Evolutionary conservation across 2,113 vertebrate genomes (phyloP), one percentile per base, ranked within the genome.

Genomic region (Butastur rufipennis): DNA sequence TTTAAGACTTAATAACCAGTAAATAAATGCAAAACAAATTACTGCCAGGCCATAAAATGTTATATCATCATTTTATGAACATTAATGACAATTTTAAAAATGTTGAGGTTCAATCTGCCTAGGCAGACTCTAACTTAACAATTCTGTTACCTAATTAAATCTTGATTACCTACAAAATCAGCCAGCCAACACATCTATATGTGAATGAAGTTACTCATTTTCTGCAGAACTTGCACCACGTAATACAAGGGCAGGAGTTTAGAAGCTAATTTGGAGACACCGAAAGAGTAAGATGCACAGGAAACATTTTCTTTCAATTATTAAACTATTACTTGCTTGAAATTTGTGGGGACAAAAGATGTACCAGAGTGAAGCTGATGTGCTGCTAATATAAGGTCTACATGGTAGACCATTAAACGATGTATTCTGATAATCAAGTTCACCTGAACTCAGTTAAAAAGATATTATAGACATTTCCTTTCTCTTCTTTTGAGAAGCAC

Each of bases 1-100:
- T 73, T 47, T 83, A 92, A 48, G n/a, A 90, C 83, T 70, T 55
- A 91, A 68, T 58, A 94, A 66, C 38, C 62, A 73, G 43, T 56
- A 95, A 95, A 94, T 66, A 96, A 68, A 92, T 34, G 63, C 6
- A 9, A 77, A 79, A 23, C 20, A 87, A 84, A 95, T 87, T 93
- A 83, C 68, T 80, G 81, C 40, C 83, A 95, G 18, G 16, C 16
- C 40, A 88, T 96, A 89, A 95, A 94, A 90, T 47, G 8, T 84
- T 70, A 45, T 75, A 79, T 59, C 25, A 53, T 65, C 38, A 66
- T 65, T 94, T 95, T 85, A 68, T 88, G 58, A 90, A 66, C 36
- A 80, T 80, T 61, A 93, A 84, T 48, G 62, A 68, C 31, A 95
- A 83, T 73, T 90, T 65, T 0, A 23, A 92, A 96, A 83, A 71